Conservation (phyloP, 2,113 vertebrate genomes). For the Benitochromis conjunctus region DNA sequence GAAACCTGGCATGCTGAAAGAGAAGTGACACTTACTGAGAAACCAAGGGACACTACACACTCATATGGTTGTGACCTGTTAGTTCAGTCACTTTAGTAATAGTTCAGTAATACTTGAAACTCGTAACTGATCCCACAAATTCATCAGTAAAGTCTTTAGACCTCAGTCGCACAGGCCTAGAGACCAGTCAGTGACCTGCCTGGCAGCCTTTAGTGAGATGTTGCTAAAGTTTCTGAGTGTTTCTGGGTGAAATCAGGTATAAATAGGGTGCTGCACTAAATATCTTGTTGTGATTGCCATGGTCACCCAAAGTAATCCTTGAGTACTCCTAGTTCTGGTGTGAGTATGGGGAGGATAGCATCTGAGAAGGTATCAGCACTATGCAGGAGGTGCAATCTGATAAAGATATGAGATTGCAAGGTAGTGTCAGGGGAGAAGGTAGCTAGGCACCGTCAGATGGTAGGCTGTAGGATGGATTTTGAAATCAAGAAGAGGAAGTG, state of each 20-base stretch:
- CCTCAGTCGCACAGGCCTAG: background rate
- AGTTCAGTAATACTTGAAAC: background rate
- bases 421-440: background rate
- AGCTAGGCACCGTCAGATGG: background rate
- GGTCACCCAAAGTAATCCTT: background rate
- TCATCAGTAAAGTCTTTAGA: background rate
- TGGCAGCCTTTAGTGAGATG: background rate
- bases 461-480: background rate
- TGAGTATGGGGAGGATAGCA: background rate
- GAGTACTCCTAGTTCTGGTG: accelerated
- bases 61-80: background rate
- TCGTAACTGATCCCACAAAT: background rate
- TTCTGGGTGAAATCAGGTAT: background rate
- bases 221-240: background rate
- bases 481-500: background rate
- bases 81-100: background rate
- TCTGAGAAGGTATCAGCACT: background rate
- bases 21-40: background rate
- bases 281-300: background rate
- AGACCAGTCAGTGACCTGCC: background rate
- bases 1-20: background rate
- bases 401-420: background rate
- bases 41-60: accelerated
- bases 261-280: background rate
- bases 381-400: background rate